Evolutionary conservation across 2,113 vertebrate species (phyloP), one percentile per base, ranked within the genome.

Genomic region (Vimba vimba): DNA sequence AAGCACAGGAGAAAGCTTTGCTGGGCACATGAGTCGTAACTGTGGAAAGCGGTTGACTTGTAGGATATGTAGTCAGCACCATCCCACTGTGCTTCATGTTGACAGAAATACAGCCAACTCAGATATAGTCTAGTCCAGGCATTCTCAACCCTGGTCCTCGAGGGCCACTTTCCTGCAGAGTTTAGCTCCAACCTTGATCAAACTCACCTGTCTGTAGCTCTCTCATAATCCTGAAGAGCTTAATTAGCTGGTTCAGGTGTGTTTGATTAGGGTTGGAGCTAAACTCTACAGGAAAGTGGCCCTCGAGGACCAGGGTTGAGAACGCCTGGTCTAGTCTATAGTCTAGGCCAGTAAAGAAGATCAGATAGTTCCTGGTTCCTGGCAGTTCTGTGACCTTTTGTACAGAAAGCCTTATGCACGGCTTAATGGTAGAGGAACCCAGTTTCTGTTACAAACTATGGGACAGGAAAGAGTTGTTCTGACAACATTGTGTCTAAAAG

Each of bases 1-100:
- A 27, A 60, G 82, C 33, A 62, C 1, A 45, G 52, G 13, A 21
- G 50, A 60, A 62, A 47, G 71, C 57, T 43, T 84, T 30, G 27
- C 21, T 59, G 82, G 52, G n/a, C 82, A 75, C 33, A 45, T 75
- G 66, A 75, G 55, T 39, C 13, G 36, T n/a, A 73, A 62, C 19
- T 75, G 69, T 39, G 33, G 33, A n/a, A 81, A 60, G 57, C 43
- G 10, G 39, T 60, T 75, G 27, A 74, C 73, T 59, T 85, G 83
- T 60, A 39, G 19, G 50, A 33, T 33, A 50, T 52, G 52, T 80
- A 50, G 13, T 74, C 59, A 50, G 71, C 60, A 17, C 33, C 82
- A 75, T 57, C 69, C 19, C 13, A 59, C 21, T 43, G 17, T 75
- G 21, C 69, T 30, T 30, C 52, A 75, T 27, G 74, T 71, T 39